Base-by-base conservation (phyloP, 2,888 invertebrate species). In the Protophormia terraenovae region DNA sequence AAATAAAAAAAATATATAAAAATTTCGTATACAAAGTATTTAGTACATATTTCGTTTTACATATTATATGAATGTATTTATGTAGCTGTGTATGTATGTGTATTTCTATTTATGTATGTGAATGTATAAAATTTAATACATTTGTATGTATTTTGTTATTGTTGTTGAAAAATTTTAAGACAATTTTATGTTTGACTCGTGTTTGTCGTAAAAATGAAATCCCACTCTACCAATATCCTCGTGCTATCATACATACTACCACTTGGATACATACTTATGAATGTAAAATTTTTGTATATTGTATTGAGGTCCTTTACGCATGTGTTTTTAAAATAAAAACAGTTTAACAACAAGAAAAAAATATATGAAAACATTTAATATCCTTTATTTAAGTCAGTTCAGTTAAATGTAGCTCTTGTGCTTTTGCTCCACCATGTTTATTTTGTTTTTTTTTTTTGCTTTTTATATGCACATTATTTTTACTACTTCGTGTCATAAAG, bases 151-250 rank as follows among this genome's bases (percentile, higher is more conserved):
- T 84, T 64, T 35, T 75, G 50, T 75, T 72, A 47, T 76, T 67
- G 38, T 66, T 66, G 71, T 62, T 16, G 8, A 38, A 55, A 79
- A 58, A 66, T 58, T 72, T 83, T 60, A 80, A 79, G 81, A 77
- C 71, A 79, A 38, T 79, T 79, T 76, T 79, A 77, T 83, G 76
- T 86, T 77, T 64, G 82, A 69, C 80, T 82, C 83, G 83, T 84
- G 86, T 83, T 83, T 67, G 83, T 87, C 86, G 83, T 87, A 87
- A 86, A 87, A 82, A 75, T 60, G 12, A 79, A 75, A 83, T 73
- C 67, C 72, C 85, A 71, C 72, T 78, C 75, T 58, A 58, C 41
- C 16, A 45, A 50, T 27, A 45, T 41, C n/a, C n/a, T 16, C 32
- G 14, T 35, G 16, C 67, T 77, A n/a, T 71, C 62, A 66, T 24